These are phyloP conservation scores for Penaeus indicus DNA, from an alignment of 1,140 invertebrate species.

Conservation along the genomic window DNA sequence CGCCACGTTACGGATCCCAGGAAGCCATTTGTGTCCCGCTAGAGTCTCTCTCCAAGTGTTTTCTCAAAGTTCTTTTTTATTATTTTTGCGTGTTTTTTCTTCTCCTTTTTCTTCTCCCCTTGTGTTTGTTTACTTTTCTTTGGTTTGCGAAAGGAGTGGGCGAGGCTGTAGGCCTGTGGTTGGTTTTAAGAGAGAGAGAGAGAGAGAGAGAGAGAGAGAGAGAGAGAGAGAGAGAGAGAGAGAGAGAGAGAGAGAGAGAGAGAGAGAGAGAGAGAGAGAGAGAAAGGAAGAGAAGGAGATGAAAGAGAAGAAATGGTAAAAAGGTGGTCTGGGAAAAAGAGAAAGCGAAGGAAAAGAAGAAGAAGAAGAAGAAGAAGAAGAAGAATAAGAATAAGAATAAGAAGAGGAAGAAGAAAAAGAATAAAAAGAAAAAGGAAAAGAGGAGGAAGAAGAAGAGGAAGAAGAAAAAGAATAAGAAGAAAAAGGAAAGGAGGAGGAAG, in stretches of 20 bases:
- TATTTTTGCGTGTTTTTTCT: too few relatives aligned
- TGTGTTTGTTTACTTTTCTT: not conserved
- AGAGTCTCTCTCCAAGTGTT: too few relatives aligned
- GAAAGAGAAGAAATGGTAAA: too few relatives aligned
- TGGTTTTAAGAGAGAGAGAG: not conserved
- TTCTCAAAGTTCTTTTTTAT: too few relatives aligned
- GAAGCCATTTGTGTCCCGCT: too few relatives aligned
- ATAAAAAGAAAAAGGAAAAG: not conserved
- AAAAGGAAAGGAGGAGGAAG: not conserved
- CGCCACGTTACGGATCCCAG: too few relatives aligned
- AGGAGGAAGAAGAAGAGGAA: not conserved
- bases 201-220: not conserved
- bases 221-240: not conserved
- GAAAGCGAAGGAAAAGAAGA: not conserved
- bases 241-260: conserved; percentile 3
- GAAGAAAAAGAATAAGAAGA: not conserved
- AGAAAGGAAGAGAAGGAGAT: too few relatives aligned
- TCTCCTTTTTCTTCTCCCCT: too few relatives aligned
- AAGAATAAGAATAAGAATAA: not conserved
- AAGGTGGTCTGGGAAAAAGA: too few relatives aligned
- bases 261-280: not conserved
- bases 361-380: not conserved
- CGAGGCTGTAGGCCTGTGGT: not conserved
- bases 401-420: not conserved
- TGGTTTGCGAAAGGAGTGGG: not conserved